Conservation (phyloP, 1,140 invertebrate species). For the Caenorhabditis inopinata region DNA sequence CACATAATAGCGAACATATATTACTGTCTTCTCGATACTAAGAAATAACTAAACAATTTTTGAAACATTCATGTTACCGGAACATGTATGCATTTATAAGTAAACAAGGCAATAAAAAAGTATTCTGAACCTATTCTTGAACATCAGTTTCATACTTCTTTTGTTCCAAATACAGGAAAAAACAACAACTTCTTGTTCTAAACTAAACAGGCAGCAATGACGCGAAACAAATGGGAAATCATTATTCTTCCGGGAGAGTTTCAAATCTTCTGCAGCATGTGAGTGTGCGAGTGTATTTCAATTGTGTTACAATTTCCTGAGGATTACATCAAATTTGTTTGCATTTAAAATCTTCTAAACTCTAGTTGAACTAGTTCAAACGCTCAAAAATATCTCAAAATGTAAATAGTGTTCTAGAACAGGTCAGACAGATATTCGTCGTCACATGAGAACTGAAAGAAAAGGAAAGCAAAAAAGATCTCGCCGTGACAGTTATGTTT, state of each 20-base stretch:
- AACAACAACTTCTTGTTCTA: not conserved
- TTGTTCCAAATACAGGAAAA: not conserved
- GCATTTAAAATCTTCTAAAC: not conserved
- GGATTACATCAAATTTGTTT: slow-evolving; percentile 30
- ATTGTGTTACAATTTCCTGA: slow-evolving; percentile 20
- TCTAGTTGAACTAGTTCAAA: not conserved
- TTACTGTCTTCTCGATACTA: too few relatives aligned
- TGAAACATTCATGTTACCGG: too few relatives aligned
- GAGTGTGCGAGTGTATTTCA: too few relatives aligned
- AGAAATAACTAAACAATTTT: too few relatives aligned
- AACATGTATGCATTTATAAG: not conserved
- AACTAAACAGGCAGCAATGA: slow-evolving; percentile 7
- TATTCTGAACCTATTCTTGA: not conserved
- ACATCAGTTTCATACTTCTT: not conserved
- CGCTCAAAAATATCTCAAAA: slow-evolving; percentile 9
- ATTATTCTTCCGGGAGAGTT: slow-evolving; percentile 29
- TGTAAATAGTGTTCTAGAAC: not conserved
- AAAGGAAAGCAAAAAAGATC: not conserved
- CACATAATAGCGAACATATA: too few relatives aligned
- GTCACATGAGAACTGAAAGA: not conserved
- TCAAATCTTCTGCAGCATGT: slow-evolving; percentile 4
- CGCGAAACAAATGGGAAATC: not conserved
- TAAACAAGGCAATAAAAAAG: not conserved
- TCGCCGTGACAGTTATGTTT: not conserved
- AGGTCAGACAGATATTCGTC: not conserved